Conservation (phyloP, 2,888 invertebrate species). For the Melanostoma mellinum region DNA sequence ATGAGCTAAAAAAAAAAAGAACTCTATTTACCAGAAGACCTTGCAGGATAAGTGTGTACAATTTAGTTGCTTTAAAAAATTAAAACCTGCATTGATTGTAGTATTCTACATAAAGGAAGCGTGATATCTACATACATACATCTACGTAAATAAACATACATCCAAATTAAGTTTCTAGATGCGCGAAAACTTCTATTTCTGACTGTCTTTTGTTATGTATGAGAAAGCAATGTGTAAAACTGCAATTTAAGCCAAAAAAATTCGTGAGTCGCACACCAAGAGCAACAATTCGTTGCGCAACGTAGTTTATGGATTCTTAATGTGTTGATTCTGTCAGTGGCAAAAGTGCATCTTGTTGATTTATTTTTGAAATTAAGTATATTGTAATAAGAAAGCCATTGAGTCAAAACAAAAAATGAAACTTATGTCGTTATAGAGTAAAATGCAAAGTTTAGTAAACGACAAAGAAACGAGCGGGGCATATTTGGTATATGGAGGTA, state of each 20-base stretch:
- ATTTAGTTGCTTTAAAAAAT: too few species aligned
- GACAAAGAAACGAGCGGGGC: not conserved
- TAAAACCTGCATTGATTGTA: too few species aligned
- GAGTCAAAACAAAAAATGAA: constrained; percentile 59
- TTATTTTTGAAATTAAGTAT: constrained; percentile 69
- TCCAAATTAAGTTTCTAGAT: not conserved
- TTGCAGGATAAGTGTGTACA: too few species aligned
- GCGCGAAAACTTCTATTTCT: not conserved
- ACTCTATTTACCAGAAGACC: too few species aligned
- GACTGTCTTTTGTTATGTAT: constrained; percentile 23
- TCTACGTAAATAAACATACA: too few species aligned
- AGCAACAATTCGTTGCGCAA: constrained; percentile 67
- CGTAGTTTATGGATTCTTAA: constrained; percentile 71
- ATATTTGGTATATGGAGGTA: not conserved
- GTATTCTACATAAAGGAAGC: too few species aligned
- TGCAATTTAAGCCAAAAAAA: constrained; percentile 28
- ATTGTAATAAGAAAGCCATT: constrained; percentile 62
- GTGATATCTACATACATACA: too few species aligned
- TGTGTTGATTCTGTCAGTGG: constrained; percentile 72
- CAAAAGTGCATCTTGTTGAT: constrained; percentile 72
- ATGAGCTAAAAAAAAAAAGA: too few species aligned
- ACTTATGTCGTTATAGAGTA: constrained; percentile 16
- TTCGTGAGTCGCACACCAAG: constrained; percentile 40
- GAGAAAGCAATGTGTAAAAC: constrained; percentile 17
- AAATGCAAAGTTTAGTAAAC: too few species aligned